These are phyloP conservation scores for Proterorhinus semilunaris DNA, from an alignment of 2,113 vertebrate species.

Conservation along the genomic window DNA sequence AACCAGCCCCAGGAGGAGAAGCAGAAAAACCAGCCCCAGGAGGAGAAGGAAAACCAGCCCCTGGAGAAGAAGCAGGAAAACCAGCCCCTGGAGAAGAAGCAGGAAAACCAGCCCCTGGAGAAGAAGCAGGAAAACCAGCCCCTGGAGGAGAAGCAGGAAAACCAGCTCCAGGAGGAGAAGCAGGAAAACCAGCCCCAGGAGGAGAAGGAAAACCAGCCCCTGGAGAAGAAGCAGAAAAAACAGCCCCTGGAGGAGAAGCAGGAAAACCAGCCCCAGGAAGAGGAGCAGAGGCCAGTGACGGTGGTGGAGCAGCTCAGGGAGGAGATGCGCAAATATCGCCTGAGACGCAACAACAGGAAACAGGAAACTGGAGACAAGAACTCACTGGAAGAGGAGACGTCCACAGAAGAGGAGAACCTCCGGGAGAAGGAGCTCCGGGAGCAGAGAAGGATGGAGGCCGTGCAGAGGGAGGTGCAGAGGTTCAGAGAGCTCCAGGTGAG, in stretches of 20 bases:
- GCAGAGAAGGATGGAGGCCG: slow-evolving; percentile 14
- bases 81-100: neutral
- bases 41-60: neutral
- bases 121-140: too few relatives aligned
- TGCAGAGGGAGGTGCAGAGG: slow-evolving; percentile 28
- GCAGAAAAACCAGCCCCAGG: neutral
- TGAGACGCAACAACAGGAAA: too few relatives aligned
- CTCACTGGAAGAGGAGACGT: too few relatives aligned
- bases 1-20: neutral
- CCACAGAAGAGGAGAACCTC: too few relatives aligned
- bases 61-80: too few relatives aligned
- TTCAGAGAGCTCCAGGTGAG: slow-evolving; percentile 22
- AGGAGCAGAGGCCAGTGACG: too few relatives aligned
- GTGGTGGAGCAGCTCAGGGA: too few relatives aligned
- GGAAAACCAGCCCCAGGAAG: neutral
- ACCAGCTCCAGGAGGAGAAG: neutral
- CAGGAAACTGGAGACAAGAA: too few relatives aligned
- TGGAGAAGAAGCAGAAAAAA: too few relatives aligned
- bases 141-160: neutral
- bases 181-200: neutral
- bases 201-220: neutral
- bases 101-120: neutral
- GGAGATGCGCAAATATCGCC: too few relatives aligned
- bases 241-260: neutral
- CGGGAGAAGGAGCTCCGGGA: neutral